Evolutionary conservation across 1,140 invertebrate species (phyloP).

Genomic region (Dinothrombium tinctorium): DNA sequence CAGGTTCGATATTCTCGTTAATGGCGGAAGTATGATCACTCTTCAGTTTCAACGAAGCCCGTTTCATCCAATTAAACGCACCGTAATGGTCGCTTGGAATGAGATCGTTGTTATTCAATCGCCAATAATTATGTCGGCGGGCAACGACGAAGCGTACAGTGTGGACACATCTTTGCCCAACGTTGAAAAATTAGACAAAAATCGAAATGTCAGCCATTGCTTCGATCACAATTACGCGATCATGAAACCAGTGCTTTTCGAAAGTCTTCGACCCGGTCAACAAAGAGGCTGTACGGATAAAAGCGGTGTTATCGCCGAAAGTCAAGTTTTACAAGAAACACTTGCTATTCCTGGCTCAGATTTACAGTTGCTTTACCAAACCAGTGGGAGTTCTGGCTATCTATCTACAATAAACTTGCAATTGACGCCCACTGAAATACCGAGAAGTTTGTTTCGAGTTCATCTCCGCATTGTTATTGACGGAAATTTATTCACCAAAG

Average conservation of each 20-base stretch:
- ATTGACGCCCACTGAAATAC: slow-evolving; percentile 23
- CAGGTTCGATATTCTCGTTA: slow-evolving; percentile 89
- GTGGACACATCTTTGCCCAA: not conserved
- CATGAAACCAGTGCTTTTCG: slow-evolving; percentile 43
- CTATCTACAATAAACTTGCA: slow-evolving; percentile 26
- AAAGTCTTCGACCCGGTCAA: slow-evolving; percentile 58
- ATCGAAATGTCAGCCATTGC: slow-evolving; percentile 30
- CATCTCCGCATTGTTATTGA: slow-evolving; percentile 23
- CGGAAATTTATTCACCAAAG: slow-evolving; percentile 23
- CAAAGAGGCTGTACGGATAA: slow-evolving; percentile 48
- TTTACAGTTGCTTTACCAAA: slow-evolving; percentile 25
- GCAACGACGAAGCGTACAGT: not conserved
- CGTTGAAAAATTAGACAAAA: not conserved
- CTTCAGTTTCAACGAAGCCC: slow-evolving; percentile 80
- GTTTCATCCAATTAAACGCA: slow-evolving; percentile 42
- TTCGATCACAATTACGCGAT: slow-evolving; percentile 59
- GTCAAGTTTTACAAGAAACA: slow-evolving; percentile 80
- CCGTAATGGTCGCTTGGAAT: slow-evolving; percentile 83
- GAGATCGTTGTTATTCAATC: slow-evolving; percentile 60
- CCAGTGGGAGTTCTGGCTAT: slow-evolving; percentile 22
- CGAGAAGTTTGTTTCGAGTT: slow-evolving; percentile 18
- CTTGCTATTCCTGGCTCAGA: slow-evolving; percentile 62
- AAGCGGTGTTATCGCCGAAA: slow-evolving; percentile 55
- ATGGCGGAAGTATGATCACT: slow-evolving; percentile 92
- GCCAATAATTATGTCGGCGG: slow-evolving; percentile 2